Percentiles rank a stretch among this genome's conserved stretches.
Conservation (phyloP, 2,797 vertebrate species). For the Oryzias sinensis region DNA sequence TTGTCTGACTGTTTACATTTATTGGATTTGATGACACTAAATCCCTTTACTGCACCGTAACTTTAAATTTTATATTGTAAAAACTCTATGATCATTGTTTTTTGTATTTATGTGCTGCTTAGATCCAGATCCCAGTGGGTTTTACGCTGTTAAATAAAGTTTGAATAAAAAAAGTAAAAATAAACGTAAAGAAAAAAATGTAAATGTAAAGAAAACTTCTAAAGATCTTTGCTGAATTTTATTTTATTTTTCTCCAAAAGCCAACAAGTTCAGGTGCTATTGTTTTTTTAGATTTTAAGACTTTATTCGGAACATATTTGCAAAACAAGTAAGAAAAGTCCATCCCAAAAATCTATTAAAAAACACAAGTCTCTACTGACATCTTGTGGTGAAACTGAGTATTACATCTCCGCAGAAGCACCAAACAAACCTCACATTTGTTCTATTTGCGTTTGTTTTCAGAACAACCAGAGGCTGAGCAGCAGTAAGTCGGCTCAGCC, state of each 20-base stretch:
- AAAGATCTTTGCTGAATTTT: neutral
- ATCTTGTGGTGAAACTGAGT: slow-evolving; percentile 43
- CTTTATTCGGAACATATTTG: neutral
- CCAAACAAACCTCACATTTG: neutral
- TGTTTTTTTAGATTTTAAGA: neutral
- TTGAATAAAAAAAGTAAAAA: too few species aligned
- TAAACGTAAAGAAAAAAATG: too few species aligned
- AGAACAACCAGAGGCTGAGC: slow-evolving; percentile 87
- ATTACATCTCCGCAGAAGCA: slow-evolving; percentile 1
- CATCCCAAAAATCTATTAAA: too few species aligned
- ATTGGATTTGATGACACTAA: too few species aligned
- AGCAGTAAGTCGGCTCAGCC: slow-evolving; percentile 85
- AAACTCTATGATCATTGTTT: too few species aligned
- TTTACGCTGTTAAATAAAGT: too few species aligned
- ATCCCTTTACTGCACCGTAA: too few species aligned
- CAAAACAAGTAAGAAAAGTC: neutral
- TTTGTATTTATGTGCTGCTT: too few species aligned
- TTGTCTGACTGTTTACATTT: too few species aligned
- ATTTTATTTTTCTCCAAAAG: neutral
- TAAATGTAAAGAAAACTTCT: too few species aligned
- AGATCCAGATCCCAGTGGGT: too few species aligned
- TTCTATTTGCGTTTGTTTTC: slow-evolving; percentile 33
- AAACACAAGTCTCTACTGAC: slow-evolving; percentile 21
- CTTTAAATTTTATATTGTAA: too few species aligned
- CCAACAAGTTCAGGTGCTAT: neutral